A percentile compares a stretch with the other conserved stretches of the same genome.
Evolutionary conservation across 2,797 vertebrate genomes (phyloP).

Genomic region (Fratercula arctica): DNA sequence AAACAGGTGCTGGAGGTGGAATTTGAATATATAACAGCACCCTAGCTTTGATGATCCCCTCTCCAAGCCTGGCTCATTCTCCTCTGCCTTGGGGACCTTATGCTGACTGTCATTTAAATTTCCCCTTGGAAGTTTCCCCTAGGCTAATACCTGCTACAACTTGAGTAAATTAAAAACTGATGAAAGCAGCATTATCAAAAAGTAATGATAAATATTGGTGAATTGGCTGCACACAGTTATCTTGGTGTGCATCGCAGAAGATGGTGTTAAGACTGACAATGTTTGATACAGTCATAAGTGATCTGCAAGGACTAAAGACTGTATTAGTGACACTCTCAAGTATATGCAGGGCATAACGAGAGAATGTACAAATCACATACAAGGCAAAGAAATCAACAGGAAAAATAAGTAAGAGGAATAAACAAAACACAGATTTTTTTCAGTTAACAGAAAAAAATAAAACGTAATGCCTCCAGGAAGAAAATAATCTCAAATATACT

Average conservation of each 20-base stretch:
- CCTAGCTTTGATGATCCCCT: background rate
- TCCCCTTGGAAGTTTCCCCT: background rate
- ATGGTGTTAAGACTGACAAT: background rate
- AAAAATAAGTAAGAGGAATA: background rate
- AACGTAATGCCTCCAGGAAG: background rate
- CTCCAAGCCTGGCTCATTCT: background rate
- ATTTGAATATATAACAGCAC: background rate
- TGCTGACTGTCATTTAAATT: background rate
- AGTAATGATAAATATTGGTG: background rate
- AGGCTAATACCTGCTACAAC: background rate
- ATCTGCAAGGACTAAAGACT: background rate
- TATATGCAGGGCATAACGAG: background rate
- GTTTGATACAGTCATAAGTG: background rate
- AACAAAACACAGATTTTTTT: background rate
- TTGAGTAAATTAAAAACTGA: background rate
- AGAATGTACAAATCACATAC: background rate
- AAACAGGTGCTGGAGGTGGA: background rate
- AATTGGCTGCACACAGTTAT: background rate
- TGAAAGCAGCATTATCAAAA: background rate
- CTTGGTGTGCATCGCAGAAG: background rate
- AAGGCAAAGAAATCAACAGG: background rate
- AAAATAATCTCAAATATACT: background rate
- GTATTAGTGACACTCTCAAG: background rate
- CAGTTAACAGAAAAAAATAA: background rate
- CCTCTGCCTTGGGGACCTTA: background rate